Percentiles rank a stretch among this genome's conserved stretches.
Evolutionary conservation across 2,797 vertebrate genomes (phyloP).

Genomic region (Phrynocephalus forsythii): DNA sequence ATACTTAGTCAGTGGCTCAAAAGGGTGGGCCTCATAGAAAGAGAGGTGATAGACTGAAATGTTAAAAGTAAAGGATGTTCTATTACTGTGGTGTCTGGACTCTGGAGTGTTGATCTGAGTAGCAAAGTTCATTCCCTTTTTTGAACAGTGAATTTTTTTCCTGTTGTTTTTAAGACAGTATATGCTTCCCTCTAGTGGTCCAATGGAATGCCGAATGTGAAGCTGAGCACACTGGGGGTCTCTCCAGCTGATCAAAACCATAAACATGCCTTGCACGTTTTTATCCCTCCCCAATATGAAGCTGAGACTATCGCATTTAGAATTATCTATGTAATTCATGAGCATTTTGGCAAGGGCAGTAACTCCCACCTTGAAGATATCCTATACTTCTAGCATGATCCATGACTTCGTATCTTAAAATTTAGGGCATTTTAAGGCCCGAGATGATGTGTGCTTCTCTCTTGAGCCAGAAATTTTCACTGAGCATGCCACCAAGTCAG

Average conservation of each 20-base stretch:
- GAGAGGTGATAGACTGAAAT: neutral
- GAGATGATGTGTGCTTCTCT: neutral
- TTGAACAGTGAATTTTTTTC: neutral
- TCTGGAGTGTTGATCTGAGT: neutral
- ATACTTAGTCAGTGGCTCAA: neutral
- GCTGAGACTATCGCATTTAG: neutral
- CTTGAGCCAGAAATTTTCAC: neutral
- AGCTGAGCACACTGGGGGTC: no score
- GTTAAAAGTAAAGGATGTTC: neutral
- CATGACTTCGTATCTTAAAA: neutral
- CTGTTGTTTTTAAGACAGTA: neutral
- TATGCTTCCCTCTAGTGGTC: conserved; percentile 16
- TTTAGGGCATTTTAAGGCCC: neutral
- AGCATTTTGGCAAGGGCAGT: neutral
- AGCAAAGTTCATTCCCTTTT: neutral
- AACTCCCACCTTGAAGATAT: neutral
- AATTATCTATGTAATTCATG: neutral
- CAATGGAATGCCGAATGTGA: no score
- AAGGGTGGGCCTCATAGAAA: neutral
- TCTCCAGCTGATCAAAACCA: no score
- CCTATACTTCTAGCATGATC: neutral
- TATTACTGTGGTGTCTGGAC: neutral
- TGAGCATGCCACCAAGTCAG: neutral
- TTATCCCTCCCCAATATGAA: neutral
- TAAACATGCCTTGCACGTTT: no score